A percentile compares a stretch with the other conserved stretches of the same genome.
Conservation (phyloP, 2,797 vertebrate species). For the Danio kyathit region DNA sequence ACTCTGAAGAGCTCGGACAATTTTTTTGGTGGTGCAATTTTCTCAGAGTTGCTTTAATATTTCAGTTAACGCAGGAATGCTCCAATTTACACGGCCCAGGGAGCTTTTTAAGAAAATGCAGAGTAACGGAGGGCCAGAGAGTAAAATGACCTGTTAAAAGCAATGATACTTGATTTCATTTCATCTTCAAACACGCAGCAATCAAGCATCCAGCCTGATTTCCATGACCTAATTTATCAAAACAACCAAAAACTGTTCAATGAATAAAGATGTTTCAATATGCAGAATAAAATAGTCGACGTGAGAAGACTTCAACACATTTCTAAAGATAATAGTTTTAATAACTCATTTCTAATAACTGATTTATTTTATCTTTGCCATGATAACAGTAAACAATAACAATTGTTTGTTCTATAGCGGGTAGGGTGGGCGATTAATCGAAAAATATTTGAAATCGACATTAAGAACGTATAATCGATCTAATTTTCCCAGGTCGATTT, state of each 20-base stretch:
- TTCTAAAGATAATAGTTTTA: too few relatives aligned
- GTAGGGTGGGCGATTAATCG: too few relatives aligned
- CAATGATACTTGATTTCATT: conserved; percentile 12
- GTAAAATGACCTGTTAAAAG: conserved; percentile 4
- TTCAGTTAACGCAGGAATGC: background rate
- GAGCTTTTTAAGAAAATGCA: background rate
- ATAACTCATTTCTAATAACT: too few relatives aligned
- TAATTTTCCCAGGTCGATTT: too few relatives aligned
- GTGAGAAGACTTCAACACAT: too few relatives aligned
- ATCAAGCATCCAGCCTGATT: background rate
- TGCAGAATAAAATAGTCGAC: background rate
- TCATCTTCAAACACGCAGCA: background rate
- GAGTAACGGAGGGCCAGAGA: background rate
- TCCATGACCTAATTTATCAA: background rate
- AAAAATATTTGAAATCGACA: too few relatives aligned
- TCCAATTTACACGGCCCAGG: background rate
- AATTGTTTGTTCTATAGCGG: too few relatives aligned
- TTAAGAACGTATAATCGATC: too few relatives aligned
- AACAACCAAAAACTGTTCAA: background rate
- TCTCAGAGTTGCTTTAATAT: conserved; percentile 8
- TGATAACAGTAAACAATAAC: too few relatives aligned
- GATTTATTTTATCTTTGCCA: too few relatives aligned
- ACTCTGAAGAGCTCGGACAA: background rate
- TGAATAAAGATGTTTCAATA: background rate
- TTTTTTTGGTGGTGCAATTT: background rate